phyloP scores from a whole-genome alignment of 2,113 vertebrate species.

The Bettongia penicillata region DNA sequence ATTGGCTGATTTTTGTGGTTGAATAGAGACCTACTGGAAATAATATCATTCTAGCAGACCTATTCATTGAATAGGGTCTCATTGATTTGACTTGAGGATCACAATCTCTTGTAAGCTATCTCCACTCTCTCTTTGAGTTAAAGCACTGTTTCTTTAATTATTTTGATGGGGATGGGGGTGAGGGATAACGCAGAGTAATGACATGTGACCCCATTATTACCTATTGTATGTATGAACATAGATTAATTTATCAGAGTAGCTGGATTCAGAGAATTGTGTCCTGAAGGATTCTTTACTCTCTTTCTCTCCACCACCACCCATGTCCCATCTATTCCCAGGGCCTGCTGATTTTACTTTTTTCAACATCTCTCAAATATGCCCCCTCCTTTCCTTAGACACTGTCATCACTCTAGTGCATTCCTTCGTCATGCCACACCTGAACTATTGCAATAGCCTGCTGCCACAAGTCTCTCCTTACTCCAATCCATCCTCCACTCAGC shows the following conservation, averaged over 20 bases:
- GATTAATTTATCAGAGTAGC: not conserved
- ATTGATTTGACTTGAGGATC: not conserved
- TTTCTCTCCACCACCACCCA: not conserved
- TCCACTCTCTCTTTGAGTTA: not conserved
- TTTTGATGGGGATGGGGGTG: not conserved
- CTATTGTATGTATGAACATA: not conserved
- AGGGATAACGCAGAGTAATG: not conserved
- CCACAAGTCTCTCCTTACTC: not conserved
- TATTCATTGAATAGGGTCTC: not conserved
- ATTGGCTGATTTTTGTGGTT: not conserved
- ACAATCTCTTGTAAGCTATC: not conserved
- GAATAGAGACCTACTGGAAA: not conserved
- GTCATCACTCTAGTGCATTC: not conserved
- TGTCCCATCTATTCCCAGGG: not conserved
- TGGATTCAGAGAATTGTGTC: not conserved
- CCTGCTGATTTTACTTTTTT: not conserved
- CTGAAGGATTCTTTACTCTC: not conserved
- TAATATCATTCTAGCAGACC: not conserved
- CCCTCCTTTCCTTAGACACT: not conserved
- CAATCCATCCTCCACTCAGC: not conserved
- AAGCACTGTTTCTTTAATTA: not conserved
- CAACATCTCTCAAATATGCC: not conserved
- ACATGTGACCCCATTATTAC: not conserved
- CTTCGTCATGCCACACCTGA: not conserved
- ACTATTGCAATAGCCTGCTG: not conserved